These are phyloP conservation scores for Colinus virginianus DNA, from an alignment of 2,113 vertebrate genomes.

Conservation along the genomic window DNA sequence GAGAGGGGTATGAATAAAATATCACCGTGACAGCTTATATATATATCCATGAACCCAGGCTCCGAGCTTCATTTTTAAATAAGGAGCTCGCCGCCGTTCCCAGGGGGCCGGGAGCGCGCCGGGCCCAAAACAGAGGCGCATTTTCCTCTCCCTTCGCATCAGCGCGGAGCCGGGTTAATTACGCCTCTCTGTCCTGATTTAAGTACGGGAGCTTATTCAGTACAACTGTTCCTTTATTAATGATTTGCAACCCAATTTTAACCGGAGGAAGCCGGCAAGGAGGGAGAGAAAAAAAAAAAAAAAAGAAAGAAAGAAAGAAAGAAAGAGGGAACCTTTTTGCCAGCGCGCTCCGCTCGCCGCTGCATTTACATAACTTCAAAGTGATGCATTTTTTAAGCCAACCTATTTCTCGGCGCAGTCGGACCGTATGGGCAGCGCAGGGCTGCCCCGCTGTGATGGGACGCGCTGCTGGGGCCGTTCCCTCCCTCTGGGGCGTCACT, in stretches of 20 bases:
- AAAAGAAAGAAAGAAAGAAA: not conserved
- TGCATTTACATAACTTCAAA: constrained; percentile 68
- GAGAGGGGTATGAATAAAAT: constrained; percentile 76
- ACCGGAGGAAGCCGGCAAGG: constrained; percentile 41
- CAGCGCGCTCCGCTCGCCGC: constrained; percentile 18
- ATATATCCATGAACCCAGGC: constrained; percentile 60
- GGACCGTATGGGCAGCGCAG: not conserved
- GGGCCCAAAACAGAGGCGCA: constrained; percentile 68
- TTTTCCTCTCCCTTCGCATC: constrained; percentile 64
- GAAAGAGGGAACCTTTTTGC: constrained; percentile 51
- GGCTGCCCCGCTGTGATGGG: not conserved
- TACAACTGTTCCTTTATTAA: constrained; percentile 75
- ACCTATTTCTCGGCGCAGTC: constrained; percentile 30
- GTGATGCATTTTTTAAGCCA: constrained; percentile 58
- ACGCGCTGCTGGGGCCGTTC: not conserved
- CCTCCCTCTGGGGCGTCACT: not conserved
- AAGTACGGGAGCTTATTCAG: constrained; percentile 69
- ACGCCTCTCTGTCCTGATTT: constrained; percentile 65
- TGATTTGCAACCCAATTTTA: constrained; percentile 72
- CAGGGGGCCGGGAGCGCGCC: constrained; percentile 12
- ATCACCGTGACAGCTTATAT: constrained; percentile 69
- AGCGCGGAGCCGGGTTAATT: constrained; percentile 69
- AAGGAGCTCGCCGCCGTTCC: constrained; percentile 47
- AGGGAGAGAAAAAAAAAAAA: not conserved
- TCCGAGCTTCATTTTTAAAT: constrained; percentile 69